Conservation (phyloP, 1,140 invertebrate genomes). For the Argopecten irradians region DNA sequence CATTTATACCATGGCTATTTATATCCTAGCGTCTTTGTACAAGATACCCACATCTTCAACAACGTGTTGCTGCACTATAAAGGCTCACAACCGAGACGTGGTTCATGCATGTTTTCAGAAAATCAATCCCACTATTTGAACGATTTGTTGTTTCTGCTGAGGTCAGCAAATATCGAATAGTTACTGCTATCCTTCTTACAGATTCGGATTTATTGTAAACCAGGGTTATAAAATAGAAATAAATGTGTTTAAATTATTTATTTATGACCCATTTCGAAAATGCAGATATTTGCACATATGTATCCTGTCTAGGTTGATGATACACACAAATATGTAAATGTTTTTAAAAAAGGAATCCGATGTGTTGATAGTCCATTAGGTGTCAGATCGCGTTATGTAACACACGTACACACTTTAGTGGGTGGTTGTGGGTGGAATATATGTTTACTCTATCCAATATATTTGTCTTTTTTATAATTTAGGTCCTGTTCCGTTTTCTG, state of each 20-base stretch:
- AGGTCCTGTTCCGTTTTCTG: neutral
- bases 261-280: too few species aligned
- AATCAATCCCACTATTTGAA: neutral
- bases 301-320: too few species aligned
- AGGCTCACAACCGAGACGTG: neutral
- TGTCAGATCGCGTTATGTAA: neutral
- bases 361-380: neutral
- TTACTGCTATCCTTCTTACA: too few species aligned
- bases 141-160: neutral
- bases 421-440: too few species aligned
- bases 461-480: neutral
- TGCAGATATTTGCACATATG: too few species aligned
- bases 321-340: too few species aligned
- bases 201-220: too few species aligned
- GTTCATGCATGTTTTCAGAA: neutral
- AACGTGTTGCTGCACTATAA: neutral
- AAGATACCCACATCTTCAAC: neutral
- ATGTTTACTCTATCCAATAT: neutral
- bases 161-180: neutral
- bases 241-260: too few species aligned
- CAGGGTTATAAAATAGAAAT: too few species aligned
- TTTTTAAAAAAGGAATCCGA: neutral
- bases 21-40: neutral
- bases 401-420: too few species aligned
- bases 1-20: neutral